Percentiles rank a stretch among this genome's conserved stretches.
Conservation (phyloP, 2,113 vertebrate genomes). For the Leptobrachium ailaonicum region DNA sequence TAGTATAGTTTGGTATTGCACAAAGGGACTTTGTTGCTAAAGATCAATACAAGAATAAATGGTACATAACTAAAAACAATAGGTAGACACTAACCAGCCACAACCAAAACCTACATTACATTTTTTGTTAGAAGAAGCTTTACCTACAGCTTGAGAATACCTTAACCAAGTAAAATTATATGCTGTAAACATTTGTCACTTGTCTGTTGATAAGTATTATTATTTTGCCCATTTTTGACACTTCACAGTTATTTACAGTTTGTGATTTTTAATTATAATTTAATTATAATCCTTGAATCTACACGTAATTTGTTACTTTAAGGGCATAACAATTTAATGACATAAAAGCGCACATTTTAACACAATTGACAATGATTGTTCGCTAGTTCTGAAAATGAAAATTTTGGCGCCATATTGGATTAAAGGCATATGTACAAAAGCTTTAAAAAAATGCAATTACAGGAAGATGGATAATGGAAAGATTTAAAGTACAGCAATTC, state of each 20-base stretch:
- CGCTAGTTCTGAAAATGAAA: neutral
- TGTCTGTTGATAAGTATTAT: neutral
- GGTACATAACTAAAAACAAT: no score
- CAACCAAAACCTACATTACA: no score
- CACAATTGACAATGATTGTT: slow-evolving; percentile 8
- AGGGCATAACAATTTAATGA: neutral
- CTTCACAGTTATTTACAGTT: neutral
- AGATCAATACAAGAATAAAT: no score
- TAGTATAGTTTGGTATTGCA: no score
- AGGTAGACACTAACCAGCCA: no score
- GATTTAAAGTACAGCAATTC: slow-evolving; percentile 25
- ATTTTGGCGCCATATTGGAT: neutral
- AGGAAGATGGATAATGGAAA: slow-evolving; percentile 16
- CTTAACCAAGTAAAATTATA: neutral
- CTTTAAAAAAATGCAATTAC: slow-evolving; percentile 16
- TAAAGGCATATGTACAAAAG: slow-evolving; percentile 1
- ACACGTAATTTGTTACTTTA: neutral
- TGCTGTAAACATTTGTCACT: neutral
- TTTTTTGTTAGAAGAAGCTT: no score
- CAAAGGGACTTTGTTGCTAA: no score
- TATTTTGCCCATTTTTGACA: neutral
- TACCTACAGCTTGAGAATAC: no score
- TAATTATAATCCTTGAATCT: neutral
- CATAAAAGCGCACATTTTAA: neutral
- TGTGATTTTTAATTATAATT: slow-evolving; percentile 4